phyloP scores from a whole-genome alignment of 2,888 invertebrate genomes.

The Portevinia maculata region DNA sequence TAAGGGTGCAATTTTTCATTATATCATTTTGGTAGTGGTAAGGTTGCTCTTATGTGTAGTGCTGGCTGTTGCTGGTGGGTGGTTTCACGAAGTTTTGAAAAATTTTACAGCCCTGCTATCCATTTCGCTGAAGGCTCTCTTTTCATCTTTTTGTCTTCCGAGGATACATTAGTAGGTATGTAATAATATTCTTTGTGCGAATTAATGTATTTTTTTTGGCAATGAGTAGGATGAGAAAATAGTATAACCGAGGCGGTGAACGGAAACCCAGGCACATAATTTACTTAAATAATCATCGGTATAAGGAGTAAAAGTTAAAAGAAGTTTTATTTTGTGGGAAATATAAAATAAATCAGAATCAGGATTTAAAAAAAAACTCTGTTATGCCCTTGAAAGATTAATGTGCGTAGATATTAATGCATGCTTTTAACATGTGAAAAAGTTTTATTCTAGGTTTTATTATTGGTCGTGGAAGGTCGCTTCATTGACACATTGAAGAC shows the following conservation, averaged over 20 bases:
- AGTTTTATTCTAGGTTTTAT: no score
- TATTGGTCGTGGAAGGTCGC: no score
- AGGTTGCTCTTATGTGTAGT: slow-evolving; percentile 24
- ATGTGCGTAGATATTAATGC: no score
- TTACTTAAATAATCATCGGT: slow-evolving; percentile 6
- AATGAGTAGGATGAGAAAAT: neutral
- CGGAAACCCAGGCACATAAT: neutral
- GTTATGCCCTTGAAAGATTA: neutral
- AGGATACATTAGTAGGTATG: slow-evolving; percentile 59
- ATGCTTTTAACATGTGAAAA: no score
- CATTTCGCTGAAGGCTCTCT: slow-evolving; percentile 10
- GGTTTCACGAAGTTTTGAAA: slow-evolving; percentile 40
- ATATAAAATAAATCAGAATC: no score
- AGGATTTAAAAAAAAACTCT: no score
- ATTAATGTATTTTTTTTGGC: slow-evolving; percentile 21
- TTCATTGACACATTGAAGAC: no score
- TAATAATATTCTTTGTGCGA: slow-evolving; percentile 36
- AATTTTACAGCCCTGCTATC: slow-evolving; percentile 45
- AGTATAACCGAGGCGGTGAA: neutral
- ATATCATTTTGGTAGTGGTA: slow-evolving; percentile 37
- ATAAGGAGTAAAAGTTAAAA: neutral
- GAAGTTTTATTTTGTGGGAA: neutral
- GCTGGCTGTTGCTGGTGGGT: slow-evolving; percentile 25
- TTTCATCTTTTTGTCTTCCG: neutral
- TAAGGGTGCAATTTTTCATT: slow-evolving; percentile 61